phyloP scores from a whole-genome alignment of 2,113 vertebrate species.

The Taurulus bubalis region DNA sequence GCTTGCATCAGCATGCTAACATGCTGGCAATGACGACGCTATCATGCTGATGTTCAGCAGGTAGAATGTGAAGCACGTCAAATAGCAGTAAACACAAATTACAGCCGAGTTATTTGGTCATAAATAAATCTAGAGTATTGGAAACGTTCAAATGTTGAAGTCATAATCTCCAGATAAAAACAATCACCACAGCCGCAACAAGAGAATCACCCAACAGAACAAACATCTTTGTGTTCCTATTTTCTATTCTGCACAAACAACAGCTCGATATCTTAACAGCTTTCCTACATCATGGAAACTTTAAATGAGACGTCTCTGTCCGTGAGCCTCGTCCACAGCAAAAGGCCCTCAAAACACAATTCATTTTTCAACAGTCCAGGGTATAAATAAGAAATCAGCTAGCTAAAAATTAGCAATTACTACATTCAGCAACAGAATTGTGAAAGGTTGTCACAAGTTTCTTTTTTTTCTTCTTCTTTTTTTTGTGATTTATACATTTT shows the following conservation, averaged over 20 bases:
- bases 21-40: background rate
- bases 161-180: background rate
- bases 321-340: background rate
- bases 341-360: conserved; percentile 4
- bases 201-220: background rate
- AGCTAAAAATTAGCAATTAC: conserved; percentile 5
- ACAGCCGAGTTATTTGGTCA: background rate
- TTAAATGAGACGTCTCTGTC: background rate
- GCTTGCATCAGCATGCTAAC: background rate
- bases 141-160: background rate
- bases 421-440: conserved; percentile 11
- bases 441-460: background rate
- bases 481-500: background rate
- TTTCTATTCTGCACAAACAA: background rate
- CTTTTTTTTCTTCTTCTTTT: background rate
- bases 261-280: background rate
- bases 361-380: background rate
- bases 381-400: background rate
- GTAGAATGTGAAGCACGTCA: background rate
- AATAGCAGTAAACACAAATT: background rate
- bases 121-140: background rate
- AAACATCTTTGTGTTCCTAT: background rate
- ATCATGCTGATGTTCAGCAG: background rate
- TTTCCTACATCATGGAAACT: background rate
- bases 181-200: background rate